Percentiles rank a stretch among this genome's conserved stretches.
These are phyloP conservation scores for Tapirus indicus DNA, from an alignment of 2,797 vertebrate genomes.

Conservation along the genomic window DNA sequence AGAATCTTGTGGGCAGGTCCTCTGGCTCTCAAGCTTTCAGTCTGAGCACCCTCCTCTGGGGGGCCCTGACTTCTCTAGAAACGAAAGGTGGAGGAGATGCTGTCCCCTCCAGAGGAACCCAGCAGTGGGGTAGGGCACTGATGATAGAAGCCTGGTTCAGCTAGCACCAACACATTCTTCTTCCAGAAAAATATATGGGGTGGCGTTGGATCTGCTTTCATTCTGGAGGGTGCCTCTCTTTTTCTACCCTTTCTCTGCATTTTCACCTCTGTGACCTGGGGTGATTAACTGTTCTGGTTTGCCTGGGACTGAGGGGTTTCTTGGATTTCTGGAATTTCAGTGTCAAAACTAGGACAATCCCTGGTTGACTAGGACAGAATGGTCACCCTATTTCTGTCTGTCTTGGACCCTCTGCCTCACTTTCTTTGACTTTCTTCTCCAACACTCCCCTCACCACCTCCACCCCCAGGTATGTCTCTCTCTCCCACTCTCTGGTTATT, in stretches of 20 bases:
- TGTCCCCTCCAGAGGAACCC: not conserved
- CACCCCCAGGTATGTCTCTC: not conserved
- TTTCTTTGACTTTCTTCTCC: not conserved
- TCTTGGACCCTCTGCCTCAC: not conserved
- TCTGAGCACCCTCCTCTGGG: not conserved
- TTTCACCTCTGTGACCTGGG: not conserved
- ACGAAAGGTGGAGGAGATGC: not conserved
- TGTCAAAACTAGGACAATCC: not conserved
- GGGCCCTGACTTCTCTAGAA: not conserved
- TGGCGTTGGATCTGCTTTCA: not conserved
- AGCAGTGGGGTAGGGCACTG: not conserved
- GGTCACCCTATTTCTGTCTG: not conserved
- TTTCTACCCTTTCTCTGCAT: not conserved
- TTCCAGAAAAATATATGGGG: not conserved
- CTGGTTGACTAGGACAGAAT: not conserved
- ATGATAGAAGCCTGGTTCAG: not conserved
- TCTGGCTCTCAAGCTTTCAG: not conserved
- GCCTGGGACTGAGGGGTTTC: not conserved
- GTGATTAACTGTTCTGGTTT: not conserved
- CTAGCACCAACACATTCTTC: not conserved
- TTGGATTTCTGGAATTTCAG: not conserved
- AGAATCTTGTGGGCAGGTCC: not conserved
- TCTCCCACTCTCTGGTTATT: not conserved
- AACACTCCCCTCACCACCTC: not conserved
- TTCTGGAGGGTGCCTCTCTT: not conserved